Conservation (phyloP, 2,888 invertebrate genomes). For the Eristalis arbustorum region DNA sequence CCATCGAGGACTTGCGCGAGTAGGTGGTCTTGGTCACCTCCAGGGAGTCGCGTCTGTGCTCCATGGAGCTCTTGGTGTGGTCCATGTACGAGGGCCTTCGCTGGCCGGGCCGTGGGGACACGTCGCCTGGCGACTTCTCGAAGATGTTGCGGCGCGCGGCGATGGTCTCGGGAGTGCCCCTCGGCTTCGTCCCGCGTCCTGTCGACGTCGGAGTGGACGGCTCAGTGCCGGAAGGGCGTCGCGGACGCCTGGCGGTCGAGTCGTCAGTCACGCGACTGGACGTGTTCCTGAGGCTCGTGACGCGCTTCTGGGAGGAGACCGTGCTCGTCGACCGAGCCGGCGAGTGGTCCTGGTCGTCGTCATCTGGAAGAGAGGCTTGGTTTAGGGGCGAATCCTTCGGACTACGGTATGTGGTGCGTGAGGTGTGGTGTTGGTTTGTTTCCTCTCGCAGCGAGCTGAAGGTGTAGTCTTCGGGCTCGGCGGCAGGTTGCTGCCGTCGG, state of each 20-base stretch:
- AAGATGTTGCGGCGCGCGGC: conserved; percentile 77
- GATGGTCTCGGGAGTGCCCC: conserved; percentile 74
- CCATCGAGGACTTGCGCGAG: conserved; percentile 76
- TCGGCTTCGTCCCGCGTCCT: conserved; percentile 41
- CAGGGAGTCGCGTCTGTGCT: conserved; percentile 79
- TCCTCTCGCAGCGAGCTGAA: conserved; percentile 57
- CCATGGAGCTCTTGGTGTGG: conserved; percentile 79
- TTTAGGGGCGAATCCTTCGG: conserved; percentile 60
- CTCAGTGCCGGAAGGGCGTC: conserved; percentile 53
- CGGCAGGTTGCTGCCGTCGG: conserved; percentile 45
- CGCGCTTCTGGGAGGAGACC: conserved; percentile 54
- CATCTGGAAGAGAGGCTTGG: conserved; percentile 46
- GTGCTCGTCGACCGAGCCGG: conserved; percentile 57
- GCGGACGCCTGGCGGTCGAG: conserved; percentile 21
- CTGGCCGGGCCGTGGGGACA: conserved; percentile 42
- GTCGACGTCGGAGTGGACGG: conserved; percentile 33
- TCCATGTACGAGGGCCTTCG: conserved; percentile 80
- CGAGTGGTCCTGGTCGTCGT: conserved; percentile 55
- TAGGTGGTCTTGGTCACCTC: conserved; percentile 77
- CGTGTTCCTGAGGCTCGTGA: conserved; percentile 23
- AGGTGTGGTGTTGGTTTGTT: conserved; percentile 58
- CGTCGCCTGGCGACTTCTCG: conserved; percentile 73
- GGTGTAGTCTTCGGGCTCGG: conserved; percentile 59
- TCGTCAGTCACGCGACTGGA: conserved; percentile 41
- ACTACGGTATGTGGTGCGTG: conserved; percentile 50